A percentile compares a stretch with the other conserved stretches of the same genome.
phyloP scores from a whole-genome alignment of 1,140 invertebrate genomes.

The Bombus ignitus region DNA sequence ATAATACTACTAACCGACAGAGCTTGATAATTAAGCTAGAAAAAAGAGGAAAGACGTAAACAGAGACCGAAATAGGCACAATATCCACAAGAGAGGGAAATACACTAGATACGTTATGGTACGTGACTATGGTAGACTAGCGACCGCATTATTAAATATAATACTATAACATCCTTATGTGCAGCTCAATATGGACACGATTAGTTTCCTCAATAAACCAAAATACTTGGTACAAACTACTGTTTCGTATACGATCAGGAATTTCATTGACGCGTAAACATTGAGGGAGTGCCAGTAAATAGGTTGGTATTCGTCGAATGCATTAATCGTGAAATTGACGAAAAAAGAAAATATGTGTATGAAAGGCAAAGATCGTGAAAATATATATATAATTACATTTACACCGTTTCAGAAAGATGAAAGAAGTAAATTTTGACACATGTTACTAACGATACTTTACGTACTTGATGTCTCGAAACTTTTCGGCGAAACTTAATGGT shows the following conservation, averaged over 20 bases:
- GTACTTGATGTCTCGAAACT: not conserved
- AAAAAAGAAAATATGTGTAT: not conserved
- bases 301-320: not conserved
- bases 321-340: not conserved
- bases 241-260: not conserved
- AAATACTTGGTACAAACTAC: not conserved
- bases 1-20: slow-evolving; percentile 40
- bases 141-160: slow-evolving; percentile 5
- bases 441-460: not conserved
- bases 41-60: slow-evolving; percentile 42
- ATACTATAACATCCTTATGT: not conserved
- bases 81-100: slow-evolving; percentile 15
- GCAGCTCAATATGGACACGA: not conserved
- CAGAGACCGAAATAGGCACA: slow-evolving; percentile 15
- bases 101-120: not conserved
- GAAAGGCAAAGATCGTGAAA: not conserved
- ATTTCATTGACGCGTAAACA: slow-evolving; percentile 8
- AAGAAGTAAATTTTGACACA: not conserved
- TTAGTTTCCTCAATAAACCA: not conserved
- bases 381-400: not conserved
- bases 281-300: not conserved
- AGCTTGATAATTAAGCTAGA: slow-evolving; percentile 31
- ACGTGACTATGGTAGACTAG: not conserved
- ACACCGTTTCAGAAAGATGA: not conserved
- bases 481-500: not conserved